phyloP scores from a whole-genome alignment of 2,113 vertebrate species.

The Alligator mississippiensis region DNA sequence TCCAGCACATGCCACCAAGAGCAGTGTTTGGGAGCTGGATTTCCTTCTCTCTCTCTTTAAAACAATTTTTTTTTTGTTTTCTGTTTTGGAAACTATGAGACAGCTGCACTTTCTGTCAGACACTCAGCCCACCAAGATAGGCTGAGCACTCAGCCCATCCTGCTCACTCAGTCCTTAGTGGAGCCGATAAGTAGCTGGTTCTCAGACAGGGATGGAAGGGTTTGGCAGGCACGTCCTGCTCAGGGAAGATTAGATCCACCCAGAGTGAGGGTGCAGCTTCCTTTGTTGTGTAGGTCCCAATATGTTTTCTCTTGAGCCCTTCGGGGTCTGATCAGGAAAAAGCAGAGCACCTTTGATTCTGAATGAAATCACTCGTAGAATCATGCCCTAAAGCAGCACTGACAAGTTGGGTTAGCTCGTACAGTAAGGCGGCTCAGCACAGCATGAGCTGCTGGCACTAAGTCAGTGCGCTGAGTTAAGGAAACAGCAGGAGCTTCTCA shows the following conservation, averaged over 20 bases:
- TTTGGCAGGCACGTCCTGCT: not conserved
- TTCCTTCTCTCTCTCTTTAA: not conserved
- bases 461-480: not conserved
- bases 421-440: accelerated
- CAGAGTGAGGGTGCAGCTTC: not conserved
- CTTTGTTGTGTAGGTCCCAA: not conserved
- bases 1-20: constrained; percentile 17
- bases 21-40: not conserved
- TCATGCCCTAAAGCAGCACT: not conserved
- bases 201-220: not conserved
- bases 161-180: not conserved
- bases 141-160: not conserved
- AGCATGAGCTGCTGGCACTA: not conserved
- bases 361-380: not conserved
- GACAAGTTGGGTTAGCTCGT: not conserved
- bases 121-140: constrained; percentile 4
- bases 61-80: not conserved
- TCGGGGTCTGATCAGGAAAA: not conserved
- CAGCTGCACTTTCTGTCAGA: constrained; percentile 43
- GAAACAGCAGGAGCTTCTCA: not conserved
- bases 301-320: not conserved
- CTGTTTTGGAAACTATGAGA: not conserved
- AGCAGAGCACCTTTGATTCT: not conserved
- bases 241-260: not conserved
- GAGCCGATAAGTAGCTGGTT: constrained; percentile 4